Base-by-base conservation (phyloP, 2,888 invertebrate genomes). In the Autographa gamma region DNA sequence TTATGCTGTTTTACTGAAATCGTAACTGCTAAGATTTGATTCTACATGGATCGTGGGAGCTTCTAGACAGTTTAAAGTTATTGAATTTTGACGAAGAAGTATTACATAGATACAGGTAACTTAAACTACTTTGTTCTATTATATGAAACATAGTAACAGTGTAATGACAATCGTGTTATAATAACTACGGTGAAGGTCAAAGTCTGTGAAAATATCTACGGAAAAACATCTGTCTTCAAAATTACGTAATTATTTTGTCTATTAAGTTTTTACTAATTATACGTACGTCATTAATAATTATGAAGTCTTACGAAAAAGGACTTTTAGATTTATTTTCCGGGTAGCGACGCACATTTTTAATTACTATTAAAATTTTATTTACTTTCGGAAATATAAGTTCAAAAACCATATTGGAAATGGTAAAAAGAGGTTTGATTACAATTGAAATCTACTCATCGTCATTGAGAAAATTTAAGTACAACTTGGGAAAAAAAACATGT, bases 141-240 rank as follows among this genome's bases (percentile, higher is more conserved):
- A 48, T 48, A 48, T n/a, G 8, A 8, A 48, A 7, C 48, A n/a
- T 48, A n/a, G 48, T n/a, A 48, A n/a, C 48, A n/a, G n/a, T 48
- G 14, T n/a, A 11, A 38, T n/a, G 48, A 7, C 48, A 48, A 16
- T 16, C 6, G 16, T 48, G 48, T n/a, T 16, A 0, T 48, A n/a
- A 48, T 48, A 48, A 48, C n/a, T n/a, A 48, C n/a, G n/a, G n/a
- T n/a, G 48, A 48, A 48, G 48, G 48, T 48, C n/a, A n/a, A n/a
- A 16, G 0, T n/a, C n/a, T 48, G 48, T 48, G 48, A 48, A 48
- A 6, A n/a, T 48, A n/a, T 48, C 48, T n/a, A 48, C 48, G n/a
- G 48, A 48, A 48, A 48, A 48, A 48, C 48, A 48, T 48, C 48
- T 48, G 48, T 48, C 48, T n/a, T n/a, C n/a, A 6, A 48, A 48